Evolutionary conservation across 2,888 invertebrate genomes (phyloP).

Genomic region (Chydorus sphaericus): DNA sequence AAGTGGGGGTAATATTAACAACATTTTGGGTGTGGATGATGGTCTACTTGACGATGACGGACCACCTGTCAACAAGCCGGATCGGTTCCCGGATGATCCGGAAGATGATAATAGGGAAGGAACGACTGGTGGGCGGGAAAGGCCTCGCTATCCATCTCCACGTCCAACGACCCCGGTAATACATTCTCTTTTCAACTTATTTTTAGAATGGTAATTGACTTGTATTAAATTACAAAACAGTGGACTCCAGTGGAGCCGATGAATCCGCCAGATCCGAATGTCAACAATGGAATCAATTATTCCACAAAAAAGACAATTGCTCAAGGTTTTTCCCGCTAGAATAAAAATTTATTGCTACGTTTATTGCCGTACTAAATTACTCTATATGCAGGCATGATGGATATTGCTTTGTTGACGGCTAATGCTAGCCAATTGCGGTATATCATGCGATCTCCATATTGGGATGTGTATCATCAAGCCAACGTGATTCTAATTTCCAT

Average conservation of each 20-base stretch:
- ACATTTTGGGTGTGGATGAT: neutral
- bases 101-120: neutral
- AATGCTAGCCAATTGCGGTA: conserved; percentile 26
- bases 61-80: neutral
- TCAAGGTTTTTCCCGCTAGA: neutral
- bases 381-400: conserved; percentile 23
- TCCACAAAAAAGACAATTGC: conserved; percentile 11
- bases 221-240: neutral
- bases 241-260: neutral
- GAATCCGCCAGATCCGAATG: neutral
- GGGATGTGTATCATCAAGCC: conserved; percentile 23
- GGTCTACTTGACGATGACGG: neutral
- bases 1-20: neutral
- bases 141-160: neutral
- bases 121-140: neutral
- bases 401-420: conserved; percentile 26
- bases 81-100: neutral
- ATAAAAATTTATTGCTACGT: neutral
- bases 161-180: neutral
- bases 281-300: neutral
- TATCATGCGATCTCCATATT: conserved; percentile 20
- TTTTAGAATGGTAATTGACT: neutral
- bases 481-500: conserved; percentile 24
- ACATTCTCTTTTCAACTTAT: neutral
- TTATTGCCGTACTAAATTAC: neutral